Conservation (phyloP, 2,797 vertebrate genomes). For the Hippopotamyrus pictus region DNA sequence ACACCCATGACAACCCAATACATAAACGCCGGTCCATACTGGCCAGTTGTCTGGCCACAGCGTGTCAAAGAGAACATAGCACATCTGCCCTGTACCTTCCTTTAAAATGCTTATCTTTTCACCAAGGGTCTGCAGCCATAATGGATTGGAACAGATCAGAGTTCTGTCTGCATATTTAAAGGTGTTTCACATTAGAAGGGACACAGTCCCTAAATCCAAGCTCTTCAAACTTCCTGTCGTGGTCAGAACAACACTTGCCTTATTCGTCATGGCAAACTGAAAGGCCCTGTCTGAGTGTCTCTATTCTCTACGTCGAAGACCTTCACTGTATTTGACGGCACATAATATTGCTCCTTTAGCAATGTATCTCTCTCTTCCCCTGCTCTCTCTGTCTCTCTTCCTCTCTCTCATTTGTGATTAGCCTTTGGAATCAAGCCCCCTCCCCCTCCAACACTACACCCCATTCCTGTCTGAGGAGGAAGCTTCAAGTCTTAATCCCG, state of each 20-base stretch:
- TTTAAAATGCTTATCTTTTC: background rate
- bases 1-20: background rate
- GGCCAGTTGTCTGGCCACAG: background rate
- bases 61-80: background rate
- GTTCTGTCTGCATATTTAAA: background rate
- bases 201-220: background rate
- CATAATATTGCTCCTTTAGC: background rate
- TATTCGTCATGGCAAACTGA: background rate
- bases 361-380: conserved; percentile 1
- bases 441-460: background rate
- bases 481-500: conserved; percentile 76
- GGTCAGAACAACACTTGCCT: background rate
- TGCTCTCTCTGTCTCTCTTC: background rate
- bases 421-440: conserved; percentile 31
- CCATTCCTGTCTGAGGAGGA: conserved; percentile 45
- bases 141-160: background rate
- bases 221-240: background rate
- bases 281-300: background rate
- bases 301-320: background rate
- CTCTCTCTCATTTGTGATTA: conserved; percentile 29
- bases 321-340: background rate
- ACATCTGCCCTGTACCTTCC: background rate
- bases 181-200: background rate
- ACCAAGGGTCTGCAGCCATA: background rate
- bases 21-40: background rate